Base-by-base conservation (phyloP, 2,797 vertebrate genomes). In the Hoplostethus mediterraneus region DNA sequence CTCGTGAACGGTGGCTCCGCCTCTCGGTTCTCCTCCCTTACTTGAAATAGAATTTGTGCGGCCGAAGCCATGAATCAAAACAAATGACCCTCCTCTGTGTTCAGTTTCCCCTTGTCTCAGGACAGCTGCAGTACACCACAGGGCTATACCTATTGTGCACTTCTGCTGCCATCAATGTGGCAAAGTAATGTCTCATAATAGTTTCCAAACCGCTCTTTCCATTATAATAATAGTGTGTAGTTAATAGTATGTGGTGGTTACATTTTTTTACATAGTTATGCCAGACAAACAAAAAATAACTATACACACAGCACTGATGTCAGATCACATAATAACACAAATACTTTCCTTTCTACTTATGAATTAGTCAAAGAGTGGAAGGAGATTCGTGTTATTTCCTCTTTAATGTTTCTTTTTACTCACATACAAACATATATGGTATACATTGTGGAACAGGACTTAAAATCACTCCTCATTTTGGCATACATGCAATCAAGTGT, bases 1-100 rank as follows among this genome's bases (percentile, higher is more conserved):
- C 90, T 93, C 84, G 88, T 73, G 84, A 93, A 92, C 78, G 79
- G 55, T 36, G 59, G 52, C 5, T 4, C 57, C 40, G 56, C 4
- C 12, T 25, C 40, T 67, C 56, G 73, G 49, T 63, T 60, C 42
- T 16, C 7, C n/a, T 40, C n/a, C 53, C 70, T 78, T 62, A 90
- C 82, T 87, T 81, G 83, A 54, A 90, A 89, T 89, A 86, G 64
- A 71, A 90, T 71, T 30, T 36, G 80, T 68, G 21, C 31, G 31
- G 36, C 36, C 68, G 12, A 38, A 30, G 64, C 11, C 38, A 30
- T 55, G 60, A 69, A 68, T 70, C 31, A 44, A 65, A 75, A 77
- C 67, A 61, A 75, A 83, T 53, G 2, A 61, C 11, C 6, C 7
- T 51, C 25, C 31, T 59, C 28, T 61, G 10, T 58, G 17, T 17